Conservation (phyloP, 2,113 vertebrate species). For the Glaucomys volans region DNA sequence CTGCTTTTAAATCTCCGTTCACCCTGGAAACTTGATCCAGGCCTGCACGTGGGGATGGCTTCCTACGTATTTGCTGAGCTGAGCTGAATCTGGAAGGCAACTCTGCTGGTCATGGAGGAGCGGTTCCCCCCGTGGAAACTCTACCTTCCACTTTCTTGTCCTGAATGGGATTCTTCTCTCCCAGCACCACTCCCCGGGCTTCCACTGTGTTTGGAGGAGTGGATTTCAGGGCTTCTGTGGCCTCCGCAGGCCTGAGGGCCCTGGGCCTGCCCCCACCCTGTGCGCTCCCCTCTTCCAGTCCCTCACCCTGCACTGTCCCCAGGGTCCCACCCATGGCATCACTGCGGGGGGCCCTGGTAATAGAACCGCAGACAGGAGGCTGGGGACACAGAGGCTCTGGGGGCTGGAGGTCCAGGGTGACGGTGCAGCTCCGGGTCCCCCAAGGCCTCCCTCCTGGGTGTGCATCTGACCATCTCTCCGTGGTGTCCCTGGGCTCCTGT, state of each 20-base stretch:
- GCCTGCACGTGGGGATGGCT: neutral
- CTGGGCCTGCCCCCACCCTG: neutral
- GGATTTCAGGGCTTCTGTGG: no score
- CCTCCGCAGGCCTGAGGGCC: fast-evolving
- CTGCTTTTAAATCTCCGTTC: neutral
- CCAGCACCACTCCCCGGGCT: neutral
- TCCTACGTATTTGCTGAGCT: neutral
- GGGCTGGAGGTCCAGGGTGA: neutral
- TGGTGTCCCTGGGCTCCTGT: neutral
- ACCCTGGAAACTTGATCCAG: neutral
- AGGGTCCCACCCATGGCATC: no score
- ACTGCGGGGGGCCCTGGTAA: no score
- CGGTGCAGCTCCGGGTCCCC: neutral
- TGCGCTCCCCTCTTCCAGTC: neutral
- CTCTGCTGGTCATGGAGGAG: neutral
- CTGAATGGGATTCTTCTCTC: no score
- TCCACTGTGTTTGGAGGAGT: neutral
- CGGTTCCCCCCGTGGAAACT: neutral
- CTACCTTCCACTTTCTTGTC: neutral
- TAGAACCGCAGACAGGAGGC: neutral
- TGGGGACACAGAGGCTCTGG: no score
- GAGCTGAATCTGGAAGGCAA: neutral
- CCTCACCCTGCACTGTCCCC: no score
- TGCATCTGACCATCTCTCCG: neutral
- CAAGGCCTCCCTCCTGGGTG: neutral